phyloP scores from a whole-genome alignment of 2,888 invertebrate genomes.

The Sycophila texana region DNA sequence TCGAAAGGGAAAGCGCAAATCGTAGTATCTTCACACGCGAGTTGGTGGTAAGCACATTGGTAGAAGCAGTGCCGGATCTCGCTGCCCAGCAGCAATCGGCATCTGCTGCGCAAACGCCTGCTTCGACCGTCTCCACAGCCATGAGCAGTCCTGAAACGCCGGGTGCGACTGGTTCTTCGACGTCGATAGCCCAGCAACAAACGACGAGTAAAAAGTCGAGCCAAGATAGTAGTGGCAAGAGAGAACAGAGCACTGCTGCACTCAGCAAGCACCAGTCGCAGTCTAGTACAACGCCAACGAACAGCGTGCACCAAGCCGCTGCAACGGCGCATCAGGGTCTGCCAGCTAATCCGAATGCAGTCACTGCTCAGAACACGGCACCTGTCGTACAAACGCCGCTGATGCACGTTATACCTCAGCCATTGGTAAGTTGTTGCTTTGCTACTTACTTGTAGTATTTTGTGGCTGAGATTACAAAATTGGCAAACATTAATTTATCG shows the following conservation, averaged over 20 bases:
- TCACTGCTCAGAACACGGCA: slow-evolving; percentile 67
- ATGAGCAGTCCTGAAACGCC: slow-evolving; percentile 69
- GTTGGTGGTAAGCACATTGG: slow-evolving; percentile 71
- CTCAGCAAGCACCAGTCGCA: slow-evolving; percentile 49
- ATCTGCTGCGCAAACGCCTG: slow-evolving; percentile 58
- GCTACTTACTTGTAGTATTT: not conserved
- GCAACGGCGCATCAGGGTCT: slow-evolving; percentile 68
- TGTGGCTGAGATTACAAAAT: slow-evolving; percentile 2
- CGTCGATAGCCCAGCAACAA: slow-evolving; percentile 61
- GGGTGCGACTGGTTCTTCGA: slow-evolving; percentile 62
- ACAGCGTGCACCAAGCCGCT: slow-evolving; percentile 60
- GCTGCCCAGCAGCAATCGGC: slow-evolving; percentile 65
- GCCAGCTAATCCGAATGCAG: slow-evolving; percentile 70
- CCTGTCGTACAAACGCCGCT: slow-evolving; percentile 72
- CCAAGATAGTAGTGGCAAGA: slow-evolving; percentile 56
- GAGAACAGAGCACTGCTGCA: slow-evolving; percentile 45
- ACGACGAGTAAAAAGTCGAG: slow-evolving; percentile 36
- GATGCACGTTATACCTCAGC: slow-evolving; percentile 74
- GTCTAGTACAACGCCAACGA: slow-evolving; percentile 55
- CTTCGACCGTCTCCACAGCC: slow-evolving; percentile 63
- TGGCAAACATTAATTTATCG: too few relatives aligned
- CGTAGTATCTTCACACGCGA: slow-evolving; percentile 72
- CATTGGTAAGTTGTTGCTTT: slow-evolving; percentile 68
- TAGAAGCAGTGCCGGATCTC: slow-evolving; percentile 71
- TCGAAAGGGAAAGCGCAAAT: slow-evolving; percentile 74